Base-by-base conservation (phyloP, 1,140 invertebrate genomes). In the Zelostemma sp. region DNA sequence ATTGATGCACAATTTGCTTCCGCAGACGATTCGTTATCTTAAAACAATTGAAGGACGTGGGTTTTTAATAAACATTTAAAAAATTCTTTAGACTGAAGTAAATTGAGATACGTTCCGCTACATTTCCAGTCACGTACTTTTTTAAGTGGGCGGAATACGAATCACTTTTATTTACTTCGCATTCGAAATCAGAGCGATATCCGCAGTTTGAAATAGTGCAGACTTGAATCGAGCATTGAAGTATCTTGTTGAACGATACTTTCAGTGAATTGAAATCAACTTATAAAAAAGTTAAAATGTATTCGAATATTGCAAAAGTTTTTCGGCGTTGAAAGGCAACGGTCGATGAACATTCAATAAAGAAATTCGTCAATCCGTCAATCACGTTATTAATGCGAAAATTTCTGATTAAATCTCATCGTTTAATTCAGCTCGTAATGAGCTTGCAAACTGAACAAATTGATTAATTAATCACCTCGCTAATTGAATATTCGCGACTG, bases 121-220 rank as follows among this genome's bases (percentile, higher is more conserved):
- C n/a, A 25, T 4, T 25, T 25, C 21, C 21, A 8, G 21, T 8
- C 21, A 25, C 21, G n/a, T n/a, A n/a, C 8, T 25, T 60, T 38
- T 54, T 40, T 19, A 33, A 31, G 47, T 25, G 53, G 61, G 61
- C 54, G 61, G 61, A 38, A 62, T 57, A 57, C 51, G 28, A 47
- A 64, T 64, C 48, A 63, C 47, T 55, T 41, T 49, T 40, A 51
- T 56, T 64, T 64, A 64, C 51, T 54, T 51, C 53, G 47, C 25
- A 62, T 35, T 49, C 47, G 19, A 31, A 43, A 28, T 31, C 50
- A n/a, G n/a, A 19, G 5, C 8, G 35, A 54, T 45, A 48, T 31
- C 14, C n/a, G 46, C 41, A 49, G 16, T 16, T 56, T 50, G 51
- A 56, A 56, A 63, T 62, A 62, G 45, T n/a, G 21, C 59, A 49